A percentile compares a stretch with the other conserved stretches of the same genome.
phyloP scores from a whole-genome alignment of 2,888 invertebrate species.

The Eupeodes latifasciatus region DNA sequence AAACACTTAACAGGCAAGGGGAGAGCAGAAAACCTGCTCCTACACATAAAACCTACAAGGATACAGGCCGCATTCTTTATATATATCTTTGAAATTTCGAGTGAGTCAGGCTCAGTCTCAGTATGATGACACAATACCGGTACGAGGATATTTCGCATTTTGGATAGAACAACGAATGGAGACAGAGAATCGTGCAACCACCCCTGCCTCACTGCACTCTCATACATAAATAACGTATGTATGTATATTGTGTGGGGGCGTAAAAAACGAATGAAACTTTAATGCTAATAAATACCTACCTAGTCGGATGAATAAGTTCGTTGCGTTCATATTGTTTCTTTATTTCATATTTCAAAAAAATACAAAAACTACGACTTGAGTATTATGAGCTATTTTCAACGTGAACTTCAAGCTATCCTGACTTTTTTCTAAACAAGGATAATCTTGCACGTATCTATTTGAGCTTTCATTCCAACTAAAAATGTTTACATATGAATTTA shows the following conservation, averaged over 20 bases:
- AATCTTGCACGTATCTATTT: too few species aligned
- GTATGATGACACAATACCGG: constrained; percentile 54
- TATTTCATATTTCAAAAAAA: not conserved
- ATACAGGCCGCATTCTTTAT: constrained; percentile 38
- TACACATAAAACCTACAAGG: constrained; percentile 36
- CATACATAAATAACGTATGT: too few species aligned
- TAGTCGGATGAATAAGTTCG: constrained; percentile 59
- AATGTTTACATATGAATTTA: too few species aligned
- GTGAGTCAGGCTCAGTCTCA: constrained; percentile 15
- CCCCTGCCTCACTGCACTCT: not conserved
- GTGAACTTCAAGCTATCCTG: constrained; percentile 8
- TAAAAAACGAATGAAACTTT: constrained; percentile 61
- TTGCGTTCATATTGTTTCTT: constrained; percentile 43
- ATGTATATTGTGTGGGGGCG: constrained; percentile 16
- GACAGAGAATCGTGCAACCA: not conserved
- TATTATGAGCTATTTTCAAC: constrained; percentile 30
- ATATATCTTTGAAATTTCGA: constrained; percentile 54
- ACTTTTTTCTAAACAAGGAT: constrained; percentile 33
- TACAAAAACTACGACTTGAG: not conserved
- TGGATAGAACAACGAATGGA: constrained; percentile 21
- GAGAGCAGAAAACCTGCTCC: constrained; percentile 14
- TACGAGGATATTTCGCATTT: constrained; percentile 40
- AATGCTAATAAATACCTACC: constrained; percentile 55
- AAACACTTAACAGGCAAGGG: constrained; percentile 33
- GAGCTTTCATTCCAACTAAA: too few species aligned